A percentile compares a stretch with the other conserved stretches of the same genome.
These are phyloP conservation scores for Lordiphosa stackelbergi DNA, from an alignment of 1,140 invertebrate species.

Conservation along the genomic window DNA sequence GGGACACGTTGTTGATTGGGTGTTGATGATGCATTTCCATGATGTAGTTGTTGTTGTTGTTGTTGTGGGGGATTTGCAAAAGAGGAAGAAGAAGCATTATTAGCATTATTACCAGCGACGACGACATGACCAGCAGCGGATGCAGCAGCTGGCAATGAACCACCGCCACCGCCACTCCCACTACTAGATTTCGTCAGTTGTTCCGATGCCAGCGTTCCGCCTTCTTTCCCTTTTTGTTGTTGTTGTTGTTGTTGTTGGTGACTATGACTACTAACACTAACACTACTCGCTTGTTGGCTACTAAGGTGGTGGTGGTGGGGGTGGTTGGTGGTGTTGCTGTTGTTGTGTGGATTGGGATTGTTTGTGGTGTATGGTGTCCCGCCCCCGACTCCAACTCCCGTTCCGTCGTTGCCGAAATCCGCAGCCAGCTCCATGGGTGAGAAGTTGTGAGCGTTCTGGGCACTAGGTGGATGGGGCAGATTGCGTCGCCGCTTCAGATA, in stretches of 20 bases:
- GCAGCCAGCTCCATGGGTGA: conserved; percentile 58
- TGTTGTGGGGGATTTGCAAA: conserved; percentile 77
- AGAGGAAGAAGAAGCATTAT: conserved; percentile 78
- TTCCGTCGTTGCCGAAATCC: too few species aligned
- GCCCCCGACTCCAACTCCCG: conserved; percentile 16
- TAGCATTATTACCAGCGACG: conserved; percentile 77
- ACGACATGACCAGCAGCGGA: conserved; percentile 73
- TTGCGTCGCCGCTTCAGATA: conserved; percentile 67
- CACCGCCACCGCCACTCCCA: conserved; percentile 71
- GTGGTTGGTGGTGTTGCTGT: conserved; percentile 25
- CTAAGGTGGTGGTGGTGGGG: conserved; percentile 44
- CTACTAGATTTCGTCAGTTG: conserved; percentile 75
- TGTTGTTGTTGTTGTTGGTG: conserved; percentile 43
- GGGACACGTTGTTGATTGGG: conserved; percentile 55
- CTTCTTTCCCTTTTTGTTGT: conserved; percentile 76
- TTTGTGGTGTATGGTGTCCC: conserved; percentile 23
- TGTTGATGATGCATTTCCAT: conserved; percentile 55
- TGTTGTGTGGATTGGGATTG: conserved; percentile 42
- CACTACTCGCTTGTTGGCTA: conserved; percentile 62
- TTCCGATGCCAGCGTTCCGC: conserved; percentile 69
- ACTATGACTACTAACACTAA: conserved; percentile 58
- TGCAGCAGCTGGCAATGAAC: conserved; percentile 49
- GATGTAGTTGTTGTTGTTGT: conserved; percentile 65
- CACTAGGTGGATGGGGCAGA: conserved; percentile 73
- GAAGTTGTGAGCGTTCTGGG: conserved; percentile 73